Base-by-base conservation (phyloP, 2,113 vertebrate genomes). In the Mormyrus lacerda region DNA sequence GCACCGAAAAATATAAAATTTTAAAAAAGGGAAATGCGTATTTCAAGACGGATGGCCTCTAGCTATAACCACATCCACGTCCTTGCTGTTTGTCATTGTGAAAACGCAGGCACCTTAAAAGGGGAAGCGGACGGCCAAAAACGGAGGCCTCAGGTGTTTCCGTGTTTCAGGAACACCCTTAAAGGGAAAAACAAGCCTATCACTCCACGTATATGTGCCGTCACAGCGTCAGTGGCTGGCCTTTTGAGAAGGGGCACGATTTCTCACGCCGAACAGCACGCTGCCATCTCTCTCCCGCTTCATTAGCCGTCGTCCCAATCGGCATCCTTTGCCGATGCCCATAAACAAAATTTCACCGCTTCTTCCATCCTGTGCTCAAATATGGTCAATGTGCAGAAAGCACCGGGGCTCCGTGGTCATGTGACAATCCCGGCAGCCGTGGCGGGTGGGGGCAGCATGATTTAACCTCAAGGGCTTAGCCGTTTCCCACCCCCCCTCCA, bases 311-410 rank as follows among this genome's bases (percentile, higher is more conserved):
- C 90, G 91, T 86, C 93, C 92, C 4, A 88, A 88, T 24, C 76
- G 19, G 31, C 65, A 42, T 35, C 69, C 50, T 79, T 31, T 50
- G 27, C 13, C 0, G 11, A 31, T 65, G 89, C 85, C 87, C 90
- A 27, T 90, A 89, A 90, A 89, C 90, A 89, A 19, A n/a, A 89
- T 89, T 82, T 27, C 84, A 21, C 79, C 35, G 47, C 87, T 89
- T 53, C 42, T 89, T 89, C 91, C 89, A 65, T 10, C 58, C 87
- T 58, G 87, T 88, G 85, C 93, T 93, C 93, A 94, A 95, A 95
- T 94, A 93, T 92, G 93, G 94, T 92, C 93, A 94, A 92, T 90
- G 89, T 88, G 91, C 86, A 90, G 92, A 83, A 65, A 79, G 89
- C 90, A 92, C 88, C 88, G 82, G 90, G 92, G 91, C 94, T 90